Evolutionary conservation across 2,113 vertebrate genomes (phyloP).

Genomic region (Cromileptes altivelis): DNA sequence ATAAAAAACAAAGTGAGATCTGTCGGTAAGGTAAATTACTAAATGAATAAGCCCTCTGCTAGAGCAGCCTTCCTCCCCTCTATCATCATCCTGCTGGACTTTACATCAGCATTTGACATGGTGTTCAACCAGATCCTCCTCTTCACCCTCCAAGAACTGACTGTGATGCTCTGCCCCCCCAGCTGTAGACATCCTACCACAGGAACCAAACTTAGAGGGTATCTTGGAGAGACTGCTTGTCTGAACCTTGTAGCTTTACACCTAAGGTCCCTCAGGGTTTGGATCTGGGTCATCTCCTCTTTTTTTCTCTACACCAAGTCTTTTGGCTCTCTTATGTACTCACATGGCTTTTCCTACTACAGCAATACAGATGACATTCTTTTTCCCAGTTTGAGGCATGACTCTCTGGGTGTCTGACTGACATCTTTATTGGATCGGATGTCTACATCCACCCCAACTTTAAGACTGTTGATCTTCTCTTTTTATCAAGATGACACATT

Average conservation of each 20-base stretch:
- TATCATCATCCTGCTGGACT: not conserved
- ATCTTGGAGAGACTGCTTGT: not conserved
- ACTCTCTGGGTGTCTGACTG: not conserved
- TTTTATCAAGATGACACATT: too few species aligned
- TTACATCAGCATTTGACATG: not conserved
- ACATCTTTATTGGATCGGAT: too few species aligned
- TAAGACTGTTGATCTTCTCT: too few species aligned
- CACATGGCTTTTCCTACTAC: not conserved
- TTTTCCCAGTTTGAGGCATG: not conserved
- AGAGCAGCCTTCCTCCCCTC: not conserved
- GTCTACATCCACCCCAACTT: not conserved
- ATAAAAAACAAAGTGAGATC: too few species aligned
- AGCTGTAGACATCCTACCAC: not conserved
- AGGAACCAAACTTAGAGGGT: not conserved
- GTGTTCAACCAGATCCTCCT: not conserved
- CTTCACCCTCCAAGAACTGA: not conserved
- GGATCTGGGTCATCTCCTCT: not conserved
- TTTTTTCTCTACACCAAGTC: not conserved
- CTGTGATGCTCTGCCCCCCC: not conserved
- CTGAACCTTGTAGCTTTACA: not conserved
- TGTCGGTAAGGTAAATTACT: too few species aligned
- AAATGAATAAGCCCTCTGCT: not conserved
- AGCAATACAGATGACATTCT: too few species aligned
- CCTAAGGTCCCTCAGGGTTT: constrained; percentile 1
- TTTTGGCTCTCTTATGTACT: not conserved